Conservation (phyloP, 1,140 invertebrate species). For the Drosophila athabasca region DNA sequence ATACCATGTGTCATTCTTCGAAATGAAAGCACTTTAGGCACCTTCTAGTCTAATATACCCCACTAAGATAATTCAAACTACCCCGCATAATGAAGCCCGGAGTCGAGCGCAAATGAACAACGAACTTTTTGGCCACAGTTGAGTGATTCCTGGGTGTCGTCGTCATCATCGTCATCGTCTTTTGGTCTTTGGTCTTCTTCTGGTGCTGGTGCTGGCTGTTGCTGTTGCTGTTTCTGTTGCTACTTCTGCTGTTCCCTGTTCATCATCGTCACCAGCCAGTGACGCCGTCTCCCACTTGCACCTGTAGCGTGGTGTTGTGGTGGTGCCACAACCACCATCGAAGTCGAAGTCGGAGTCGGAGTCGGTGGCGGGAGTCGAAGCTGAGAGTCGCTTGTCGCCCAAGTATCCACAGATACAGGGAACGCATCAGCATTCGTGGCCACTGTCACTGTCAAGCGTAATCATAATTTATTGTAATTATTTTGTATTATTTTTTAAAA, state of each 20-base stretch:
- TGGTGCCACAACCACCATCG: slow-evolving; percentile 35
- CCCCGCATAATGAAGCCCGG: slow-evolving; percentile 49
- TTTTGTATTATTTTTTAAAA: slow-evolving; percentile 82
- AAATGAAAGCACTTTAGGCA: background rate
- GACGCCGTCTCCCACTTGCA: slow-evolving; percentile 53
- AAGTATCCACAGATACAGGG: slow-evolving; percentile 36
- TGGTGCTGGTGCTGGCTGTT: slow-evolving; percentile 22
- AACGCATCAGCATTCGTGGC: slow-evolving; percentile 50
- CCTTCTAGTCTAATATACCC: background rate
- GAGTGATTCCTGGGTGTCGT: slow-evolving; percentile 78
- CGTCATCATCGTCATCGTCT: slow-evolving; percentile 45
- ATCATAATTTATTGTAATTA: slow-evolving; percentile 83
- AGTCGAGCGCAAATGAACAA: slow-evolving; percentile 74
- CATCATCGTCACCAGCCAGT: slow-evolving; percentile 60
- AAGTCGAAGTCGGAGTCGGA: background rate
- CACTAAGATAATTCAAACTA: background rate
- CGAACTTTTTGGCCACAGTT: slow-evolving; percentile 78
- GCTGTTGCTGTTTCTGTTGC: slow-evolving; percentile 19
- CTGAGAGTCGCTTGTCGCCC: background rate
- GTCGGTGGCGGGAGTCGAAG: slow-evolving; percentile 3
- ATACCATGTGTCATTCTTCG: too few species aligned
- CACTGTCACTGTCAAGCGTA: slow-evolving; percentile 81
- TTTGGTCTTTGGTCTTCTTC: slow-evolving; percentile 23
- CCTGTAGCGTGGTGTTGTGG: slow-evolving; percentile 43
- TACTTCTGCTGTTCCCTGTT: slow-evolving; percentile 38